Percentiles rank a stretch among this genome's conserved stretches.
Evolutionary conservation across 1,140 invertebrate genomes (phyloP).

Genomic region (Sitophilus oryzae): DNA sequence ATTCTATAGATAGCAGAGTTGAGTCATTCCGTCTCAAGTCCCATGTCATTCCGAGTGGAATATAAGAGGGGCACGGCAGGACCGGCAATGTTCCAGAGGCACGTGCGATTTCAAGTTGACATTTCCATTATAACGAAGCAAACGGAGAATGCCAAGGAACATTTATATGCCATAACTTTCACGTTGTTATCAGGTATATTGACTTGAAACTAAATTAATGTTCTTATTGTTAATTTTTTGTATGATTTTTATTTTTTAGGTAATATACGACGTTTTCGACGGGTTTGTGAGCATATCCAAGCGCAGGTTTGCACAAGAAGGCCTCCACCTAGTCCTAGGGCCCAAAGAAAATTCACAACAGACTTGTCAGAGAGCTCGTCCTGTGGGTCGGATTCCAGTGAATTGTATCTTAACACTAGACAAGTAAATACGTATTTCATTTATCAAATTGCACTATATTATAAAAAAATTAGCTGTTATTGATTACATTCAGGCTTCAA

Average conservation of each 20-base stretch:
- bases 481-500: too few species aligned
- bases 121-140: constrained; percentile 66
- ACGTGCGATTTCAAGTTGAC: constrained; percentile 88
- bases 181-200: constrained; percentile 84
- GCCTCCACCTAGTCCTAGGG: constrained; percentile 66
- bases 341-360: constrained; percentile 58
- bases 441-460: not conserved
- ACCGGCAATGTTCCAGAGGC: constrained; percentile 92
- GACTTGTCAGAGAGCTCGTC: constrained; percentile 75
- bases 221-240: not conserved
- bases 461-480: too few species aligned
- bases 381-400: constrained; percentile 76
- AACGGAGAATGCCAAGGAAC: constrained; percentile 69
- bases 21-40: constrained; percentile 96
- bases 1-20: constrained; percentile 87
- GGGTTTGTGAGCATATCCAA: constrained; percentile 95
- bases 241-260: constrained; percentile 54
- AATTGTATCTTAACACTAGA: constrained; percentile 58
- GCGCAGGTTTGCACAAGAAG: constrained; percentile 70
- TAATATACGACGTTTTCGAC: constrained; percentile 87
- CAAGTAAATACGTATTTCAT: constrained; percentile 36
- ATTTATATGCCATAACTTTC: constrained; percentile 90
- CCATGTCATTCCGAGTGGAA: constrained; percentile 96
- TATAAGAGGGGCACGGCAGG: constrained; percentile 90
- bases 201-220: not conserved